These are phyloP conservation scores for Haemorhous mexicanus DNA, from an alignment of 2,113 vertebrate species.

Conservation along the genomic window DNA sequence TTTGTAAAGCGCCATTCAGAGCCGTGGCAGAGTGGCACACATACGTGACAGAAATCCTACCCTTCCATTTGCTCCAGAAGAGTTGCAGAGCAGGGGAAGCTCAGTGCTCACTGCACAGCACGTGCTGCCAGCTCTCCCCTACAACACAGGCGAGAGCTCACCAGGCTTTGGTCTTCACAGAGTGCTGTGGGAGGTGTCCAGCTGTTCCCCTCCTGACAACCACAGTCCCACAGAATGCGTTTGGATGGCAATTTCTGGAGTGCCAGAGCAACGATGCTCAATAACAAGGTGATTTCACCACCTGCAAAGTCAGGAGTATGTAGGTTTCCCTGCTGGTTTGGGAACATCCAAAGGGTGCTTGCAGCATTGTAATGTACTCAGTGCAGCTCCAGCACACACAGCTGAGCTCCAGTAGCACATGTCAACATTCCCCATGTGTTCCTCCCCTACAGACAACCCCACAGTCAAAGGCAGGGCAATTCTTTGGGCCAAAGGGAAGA, in stretches of 20 bases:
- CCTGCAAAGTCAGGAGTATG: not conserved
- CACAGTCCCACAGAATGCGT: not conserved
- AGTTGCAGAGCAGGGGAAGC: not conserved
- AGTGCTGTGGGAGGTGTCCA: not conserved
- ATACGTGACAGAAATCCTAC: constrained; percentile 14
- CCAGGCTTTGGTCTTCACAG: not conserved
- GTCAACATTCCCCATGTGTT: accelerated
- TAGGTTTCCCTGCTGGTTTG: not conserved
- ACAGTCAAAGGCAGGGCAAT: not conserved
- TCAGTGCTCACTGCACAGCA: accelerated
- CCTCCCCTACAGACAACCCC: not conserved
- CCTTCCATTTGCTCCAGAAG: not conserved
- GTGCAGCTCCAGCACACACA: not conserved
- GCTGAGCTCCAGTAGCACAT: not conserved
- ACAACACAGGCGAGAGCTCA: not conserved
- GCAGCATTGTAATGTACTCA: accelerated
- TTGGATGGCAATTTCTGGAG: not conserved
- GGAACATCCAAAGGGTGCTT: not conserved
- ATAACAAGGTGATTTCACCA: not conserved
- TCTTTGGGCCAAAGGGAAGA: not conserved
- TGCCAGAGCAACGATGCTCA: not conserved
- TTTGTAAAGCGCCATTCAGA: constrained; percentile 44
- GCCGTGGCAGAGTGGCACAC: not conserved
- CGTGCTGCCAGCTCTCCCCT: not conserved
- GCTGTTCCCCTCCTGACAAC: not conserved